Evolutionary conservation across 1,140 invertebrate genomes (phyloP).

Genomic region (Conus ventricosus): DNA sequence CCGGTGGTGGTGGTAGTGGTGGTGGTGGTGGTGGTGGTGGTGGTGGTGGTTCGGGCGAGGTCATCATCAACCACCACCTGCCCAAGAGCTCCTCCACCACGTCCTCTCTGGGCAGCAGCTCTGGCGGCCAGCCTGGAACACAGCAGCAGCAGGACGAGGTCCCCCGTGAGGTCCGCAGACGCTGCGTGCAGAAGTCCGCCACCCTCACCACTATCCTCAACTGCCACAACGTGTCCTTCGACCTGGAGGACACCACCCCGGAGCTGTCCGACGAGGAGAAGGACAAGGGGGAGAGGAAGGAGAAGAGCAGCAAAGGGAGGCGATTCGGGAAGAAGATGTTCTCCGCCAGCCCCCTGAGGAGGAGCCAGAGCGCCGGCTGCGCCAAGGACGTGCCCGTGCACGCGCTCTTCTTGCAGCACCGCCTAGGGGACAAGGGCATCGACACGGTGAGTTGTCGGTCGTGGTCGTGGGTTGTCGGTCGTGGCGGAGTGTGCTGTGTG

Average conservation of each 20-base stretch:
- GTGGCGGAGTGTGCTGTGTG: background rate
- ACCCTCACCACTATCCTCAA: conserved; percentile 1
- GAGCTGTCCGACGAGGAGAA: conserved; percentile 42
- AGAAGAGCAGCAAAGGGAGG: conserved; percentile 53
- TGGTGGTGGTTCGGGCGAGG: background rate
- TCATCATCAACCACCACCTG: background rate
- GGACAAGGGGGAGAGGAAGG: background rate
- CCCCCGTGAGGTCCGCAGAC: background rate
- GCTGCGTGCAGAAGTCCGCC: background rate
- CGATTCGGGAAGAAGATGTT: conserved; percentile 65
- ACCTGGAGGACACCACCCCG: conserved; percentile 41
- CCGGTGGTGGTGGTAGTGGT: background rate
- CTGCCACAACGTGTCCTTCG: conserved; percentile 43
- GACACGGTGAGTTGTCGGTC: conserved; percentile 62
- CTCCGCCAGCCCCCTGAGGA: conserved; percentile 67
- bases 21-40: background rate
- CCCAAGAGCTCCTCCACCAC: background rate
- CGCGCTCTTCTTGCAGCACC: conserved; percentile 67
- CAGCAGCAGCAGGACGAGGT: conserved; percentile 12
- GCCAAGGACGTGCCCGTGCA: conserved; percentile 73
- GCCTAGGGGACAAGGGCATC: conserved; percentile 54
- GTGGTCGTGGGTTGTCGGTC: too few species aligned
- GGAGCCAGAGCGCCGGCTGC: conserved; percentile 74
- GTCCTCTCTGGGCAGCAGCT: background rate
- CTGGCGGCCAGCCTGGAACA: background rate